phyloP scores from a whole-genome alignment of 2,113 vertebrate species.

The Hippocampus barbouri region DNA sequence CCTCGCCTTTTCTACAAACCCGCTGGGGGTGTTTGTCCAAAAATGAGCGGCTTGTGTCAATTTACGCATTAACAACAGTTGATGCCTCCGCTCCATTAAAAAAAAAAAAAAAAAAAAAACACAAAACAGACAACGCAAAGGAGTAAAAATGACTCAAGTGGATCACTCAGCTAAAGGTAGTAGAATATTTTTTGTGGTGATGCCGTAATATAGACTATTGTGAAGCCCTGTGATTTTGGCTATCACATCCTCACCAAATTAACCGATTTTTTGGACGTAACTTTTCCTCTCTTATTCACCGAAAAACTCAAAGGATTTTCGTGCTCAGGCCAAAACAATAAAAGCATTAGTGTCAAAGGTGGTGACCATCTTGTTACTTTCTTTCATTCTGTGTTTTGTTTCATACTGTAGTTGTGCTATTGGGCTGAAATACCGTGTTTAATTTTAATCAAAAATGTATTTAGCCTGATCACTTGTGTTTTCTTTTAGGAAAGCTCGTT shows the following conservation, averaged over 20 bases:
- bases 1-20: constrained; percentile 7
- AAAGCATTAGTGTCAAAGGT: neutral
- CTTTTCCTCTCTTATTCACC: neutral
- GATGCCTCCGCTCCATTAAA: neutral
- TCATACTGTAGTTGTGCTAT: neutral
- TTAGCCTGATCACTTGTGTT: neutral
- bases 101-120: neutral
- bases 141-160: neutral
- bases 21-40: constrained; percentile 21
- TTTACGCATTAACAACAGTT: neutral
- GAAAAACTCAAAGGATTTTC: neutral
- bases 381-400: neutral
- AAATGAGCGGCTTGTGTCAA: constrained; percentile 13
- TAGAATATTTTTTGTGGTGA: neutral
- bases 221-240: neutral
- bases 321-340: neutral
- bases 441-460: neutral
- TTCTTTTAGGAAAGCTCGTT: neutral
- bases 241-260: neutral
- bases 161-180: neutral
- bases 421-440: too few species aligned
- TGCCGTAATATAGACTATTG: neutral
- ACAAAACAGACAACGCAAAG: neutral
- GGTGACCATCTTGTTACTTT: neutral
- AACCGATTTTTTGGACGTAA: neutral